Conservation (phyloP, 2,888 invertebrate species). For the Gymnocheta viridis region DNA sequence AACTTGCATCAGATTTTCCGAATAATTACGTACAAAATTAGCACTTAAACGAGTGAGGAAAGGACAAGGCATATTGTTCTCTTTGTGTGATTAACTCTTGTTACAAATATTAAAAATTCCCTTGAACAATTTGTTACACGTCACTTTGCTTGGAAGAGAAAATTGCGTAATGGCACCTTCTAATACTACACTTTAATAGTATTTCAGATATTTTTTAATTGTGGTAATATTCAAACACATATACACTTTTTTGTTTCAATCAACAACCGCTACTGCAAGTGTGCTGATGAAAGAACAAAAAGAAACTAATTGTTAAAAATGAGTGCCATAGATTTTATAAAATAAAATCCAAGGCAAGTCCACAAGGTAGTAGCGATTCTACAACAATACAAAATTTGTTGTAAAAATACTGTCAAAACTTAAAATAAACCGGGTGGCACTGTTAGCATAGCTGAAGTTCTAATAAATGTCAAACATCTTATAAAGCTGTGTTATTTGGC, state of each 20-base stretch:
- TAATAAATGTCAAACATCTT: no score
- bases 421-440: no score
- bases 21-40: conserved; percentile 92
- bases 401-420: no score
- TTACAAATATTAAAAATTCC: conserved; percentile 10
- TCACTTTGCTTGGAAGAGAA: conserved; percentile 37
- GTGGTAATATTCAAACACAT: conserved; percentile 21
- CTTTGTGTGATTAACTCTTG: background rate
- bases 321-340: background rate
- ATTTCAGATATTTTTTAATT: conserved; percentile 34
- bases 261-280: conserved; percentile 59
- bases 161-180: conserved; percentile 64
- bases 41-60: conserved; percentile 91
- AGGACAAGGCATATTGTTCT: conserved; percentile 89
- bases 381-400: no score
- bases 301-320: conserved; percentile 36
- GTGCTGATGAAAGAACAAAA: conserved; percentile 47
- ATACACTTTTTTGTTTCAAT: conserved; percentile 45
- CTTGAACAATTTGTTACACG: conserved; percentile 28
- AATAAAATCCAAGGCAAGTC: background rate
- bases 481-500: no score
- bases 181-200: conserved; percentile 36
- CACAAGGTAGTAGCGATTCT: background rate
- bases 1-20: conserved; percentile 88
- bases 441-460: no score